Evolutionary conservation across 2,888 invertebrate genomes (phyloP).

Genomic region (Dendrolimus houi): DNA sequence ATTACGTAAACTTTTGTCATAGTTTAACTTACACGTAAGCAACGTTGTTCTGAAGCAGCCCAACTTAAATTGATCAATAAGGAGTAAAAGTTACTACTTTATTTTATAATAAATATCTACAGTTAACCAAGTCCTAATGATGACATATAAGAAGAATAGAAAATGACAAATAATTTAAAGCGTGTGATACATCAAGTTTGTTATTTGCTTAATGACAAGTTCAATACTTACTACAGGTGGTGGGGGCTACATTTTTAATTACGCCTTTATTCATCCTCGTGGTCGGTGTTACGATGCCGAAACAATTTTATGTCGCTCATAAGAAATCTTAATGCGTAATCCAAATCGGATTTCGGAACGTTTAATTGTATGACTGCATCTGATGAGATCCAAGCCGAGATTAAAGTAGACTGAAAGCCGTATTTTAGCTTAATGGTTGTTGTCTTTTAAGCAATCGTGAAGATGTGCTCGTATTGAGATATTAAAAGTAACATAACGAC

Average conservation of each 20-base stretch:
- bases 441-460: constrained; percentile 31
- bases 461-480: constrained; percentile 26
- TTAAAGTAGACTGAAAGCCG: constrained; percentile 36
- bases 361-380: constrained; percentile 33
- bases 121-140: no score
- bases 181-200: constrained; percentile 1
- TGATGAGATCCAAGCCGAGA: constrained; percentile 32
- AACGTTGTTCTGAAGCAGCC: no score
- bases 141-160: no score
- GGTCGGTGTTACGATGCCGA: constrained; percentile 38
- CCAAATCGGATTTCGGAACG: constrained; percentile 43
- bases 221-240: constrained; percentile 13
- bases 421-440: constrained; percentile 44
- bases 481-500: constrained; percentile 25
- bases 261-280: constrained; percentile 38
- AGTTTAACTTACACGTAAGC: no score
- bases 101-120: no score
- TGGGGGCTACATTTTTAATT: constrained; percentile 44
- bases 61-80: no score
- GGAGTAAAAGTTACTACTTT: no score
- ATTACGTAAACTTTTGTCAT: no score
- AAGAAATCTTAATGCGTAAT: constrained; percentile 49
- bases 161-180: neutral
- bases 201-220: constrained; percentile 14
- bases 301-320: constrained; percentile 44